These are phyloP conservation scores for Chanos chanos DNA, from an alignment of 2,797 vertebrate genomes.

Conservation along the genomic window DNA sequence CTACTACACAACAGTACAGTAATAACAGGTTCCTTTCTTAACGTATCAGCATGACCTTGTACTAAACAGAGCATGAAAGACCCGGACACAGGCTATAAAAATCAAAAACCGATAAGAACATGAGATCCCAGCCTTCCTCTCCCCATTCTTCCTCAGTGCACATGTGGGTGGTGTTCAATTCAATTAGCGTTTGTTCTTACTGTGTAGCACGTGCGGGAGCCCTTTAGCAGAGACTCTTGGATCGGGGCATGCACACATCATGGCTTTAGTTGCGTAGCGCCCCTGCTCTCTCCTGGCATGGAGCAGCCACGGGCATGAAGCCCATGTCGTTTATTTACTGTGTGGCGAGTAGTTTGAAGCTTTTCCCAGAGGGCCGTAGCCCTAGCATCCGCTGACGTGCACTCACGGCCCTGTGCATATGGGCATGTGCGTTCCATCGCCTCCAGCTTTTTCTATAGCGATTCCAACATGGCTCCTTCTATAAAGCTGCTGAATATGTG, in stretches of 20 bases:
- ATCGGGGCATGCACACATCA: neutral
- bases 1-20: too few relatives aligned
- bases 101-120: neutral
- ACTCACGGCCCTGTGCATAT: neutral
- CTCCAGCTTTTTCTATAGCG: constrained; percentile 17
- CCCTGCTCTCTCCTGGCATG: neutral
- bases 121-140: neutral
- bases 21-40: too few relatives aligned
- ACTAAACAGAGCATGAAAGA: too few relatives aligned
- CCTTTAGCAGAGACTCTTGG: constrained; percentile 22
- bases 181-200: constrained; percentile 17
- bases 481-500: constrained; percentile 13
- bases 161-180: constrained; percentile 19
- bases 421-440: neutral
- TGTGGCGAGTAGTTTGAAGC: constrained; percentile 31
- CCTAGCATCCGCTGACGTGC: neutral
- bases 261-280: constrained; percentile 5
- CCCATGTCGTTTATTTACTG: constrained; percentile 36
- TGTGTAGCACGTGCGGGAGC: neutral
- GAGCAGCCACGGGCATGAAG: constrained; percentile 7
- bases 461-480: neutral
- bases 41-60: too few relatives aligned
- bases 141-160: neutral
- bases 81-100: too few relatives aligned
- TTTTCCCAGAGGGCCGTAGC: constrained; percentile 19